Evolutionary conservation across 2,113 vertebrate species (phyloP), one percentile per base, ranked within the genome.

Genomic region (Esox niger): DNA sequence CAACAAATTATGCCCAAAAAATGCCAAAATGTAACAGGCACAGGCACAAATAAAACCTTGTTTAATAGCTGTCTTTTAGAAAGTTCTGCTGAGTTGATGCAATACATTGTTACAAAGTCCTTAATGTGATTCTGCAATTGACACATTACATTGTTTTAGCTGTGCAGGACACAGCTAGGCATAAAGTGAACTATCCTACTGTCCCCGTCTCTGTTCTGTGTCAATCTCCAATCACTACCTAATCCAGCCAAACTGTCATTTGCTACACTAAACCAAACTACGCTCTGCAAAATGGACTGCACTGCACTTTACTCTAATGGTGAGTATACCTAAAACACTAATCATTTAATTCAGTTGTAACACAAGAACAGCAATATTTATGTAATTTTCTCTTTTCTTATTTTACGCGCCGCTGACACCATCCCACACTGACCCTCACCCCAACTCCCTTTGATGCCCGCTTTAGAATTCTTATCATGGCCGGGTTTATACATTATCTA

Each of bases 241-340:
- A 79, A 71, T 69, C 74, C 76, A 66, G 74, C 65, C 66, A 79
- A 71, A 69, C 80, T 71, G 79, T 74, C 73, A 20, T 87, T 90
- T 70, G 72, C 88, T 86, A 91, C 78, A 64, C 90, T 92, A 93
- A 91, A 88, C 38, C 79, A 91, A 87, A 92, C 90, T 91, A 94
- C 88, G 88, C 89, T 89, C 93, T 63, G 81, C 76, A 75, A 87
- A 88, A 86, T 90, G 90, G 93, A 94, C 88, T 92, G 81, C 94
- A 95, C 93, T 92, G 94, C 92, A 94, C 83, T 83, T 43, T 89
- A 76, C 47, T 83, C 83, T 89, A 90, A 85, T 77, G 74, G 89
- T 93, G 90, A 93, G 90, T 89, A 93, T 88, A 92, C 69, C 90
- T 92, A 94, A 57, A 72, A 91, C 86, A 89, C 87, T 87, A 87